Evolutionary conservation across 1,140 invertebrate species (phyloP).

Genomic region (Brachionus paranguensis): DNA sequence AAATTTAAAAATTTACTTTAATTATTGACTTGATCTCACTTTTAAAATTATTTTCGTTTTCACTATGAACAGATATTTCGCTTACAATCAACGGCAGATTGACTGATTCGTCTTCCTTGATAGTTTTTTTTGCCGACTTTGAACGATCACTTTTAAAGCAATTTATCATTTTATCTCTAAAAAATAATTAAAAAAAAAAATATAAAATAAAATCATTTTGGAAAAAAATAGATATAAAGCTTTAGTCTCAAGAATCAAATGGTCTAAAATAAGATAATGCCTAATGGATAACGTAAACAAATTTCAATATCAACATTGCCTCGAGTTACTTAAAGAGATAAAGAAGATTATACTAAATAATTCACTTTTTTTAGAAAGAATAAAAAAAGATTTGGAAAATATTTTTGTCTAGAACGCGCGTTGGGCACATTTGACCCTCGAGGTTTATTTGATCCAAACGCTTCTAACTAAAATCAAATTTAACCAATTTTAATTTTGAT

Average conservation of each 20-base stretch:
- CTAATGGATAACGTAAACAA: not conserved
- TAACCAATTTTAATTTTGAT: not conserved
- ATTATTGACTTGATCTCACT: not conserved
- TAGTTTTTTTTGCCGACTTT: not conserved
- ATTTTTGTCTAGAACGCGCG: not conserved
- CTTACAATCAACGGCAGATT: not conserved
- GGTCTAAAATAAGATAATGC: not conserved
- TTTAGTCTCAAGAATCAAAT: not conserved
- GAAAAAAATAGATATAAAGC: no score
- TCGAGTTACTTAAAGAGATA: not conserved
- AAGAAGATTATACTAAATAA: not conserved
- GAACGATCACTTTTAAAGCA: not conserved
- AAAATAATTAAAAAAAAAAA: not conserved
- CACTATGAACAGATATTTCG: conserved; percentile 26
- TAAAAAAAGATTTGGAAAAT: not conserved
- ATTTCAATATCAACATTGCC: not conserved
- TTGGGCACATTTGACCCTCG: not conserved
- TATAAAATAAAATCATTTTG: no score
- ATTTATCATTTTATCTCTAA: conserved; percentile 5
- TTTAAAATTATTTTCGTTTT: conserved; percentile 14
- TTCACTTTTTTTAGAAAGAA: not conserved
- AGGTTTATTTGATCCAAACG: not conserved
- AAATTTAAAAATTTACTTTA: not conserved
- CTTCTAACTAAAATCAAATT: not conserved
- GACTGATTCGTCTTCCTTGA: not conserved